Percentiles rank a stretch among this genome's conserved stretches.
Evolutionary conservation across 2,888 invertebrate genomes (phyloP).

Genomic region (Leptarthrus brevirostris): DNA sequence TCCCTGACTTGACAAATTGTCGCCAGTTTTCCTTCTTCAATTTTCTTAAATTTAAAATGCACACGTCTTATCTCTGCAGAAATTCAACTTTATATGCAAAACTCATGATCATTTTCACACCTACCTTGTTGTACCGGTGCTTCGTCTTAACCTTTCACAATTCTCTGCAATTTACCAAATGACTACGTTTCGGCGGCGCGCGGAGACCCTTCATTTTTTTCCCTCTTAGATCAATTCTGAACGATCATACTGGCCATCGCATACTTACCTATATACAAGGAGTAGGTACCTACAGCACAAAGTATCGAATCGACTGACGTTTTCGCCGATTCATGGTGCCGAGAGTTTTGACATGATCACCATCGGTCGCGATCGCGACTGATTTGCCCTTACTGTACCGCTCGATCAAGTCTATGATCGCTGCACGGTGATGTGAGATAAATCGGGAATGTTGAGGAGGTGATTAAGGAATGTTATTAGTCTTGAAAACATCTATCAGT

Average conservation of each 20-base stretch:
- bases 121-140: slow-evolving; percentile 10
- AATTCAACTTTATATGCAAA: slow-evolving; percentile 16
- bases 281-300: too few species aligned
- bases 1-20: slow-evolving; percentile 39
- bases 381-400: background rate
- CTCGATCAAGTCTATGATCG: slow-evolving; percentile 19
- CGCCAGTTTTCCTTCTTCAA: slow-evolving; percentile 23
- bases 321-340: slow-evolving; percentile 42
- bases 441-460: slow-evolving; percentile 41
- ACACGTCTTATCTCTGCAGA: slow-evolving; percentile 29
- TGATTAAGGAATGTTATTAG: slow-evolving; percentile 48
- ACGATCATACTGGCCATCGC: slow-evolving; percentile 4
- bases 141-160: slow-evolving; percentile 38
- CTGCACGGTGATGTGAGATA: slow-evolving; percentile 11
- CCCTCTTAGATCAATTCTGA: slow-evolving; percentile 4
- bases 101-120: slow-evolving; percentile 43
- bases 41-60: slow-evolving; percentile 23
- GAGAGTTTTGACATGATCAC: slow-evolving; percentile 45
- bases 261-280: background rate
- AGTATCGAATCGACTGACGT: background rate
- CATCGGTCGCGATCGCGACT: background rate
- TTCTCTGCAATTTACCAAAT: slow-evolving; percentile 34
- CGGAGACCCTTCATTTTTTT: background rate
- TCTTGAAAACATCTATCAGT: slow-evolving; percentile 17
- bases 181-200: slow-evolving; percentile 18